Evolutionary conservation across 2,797 vertebrate genomes (phyloP).

Genomic region (Pangasius macronema): DNA sequence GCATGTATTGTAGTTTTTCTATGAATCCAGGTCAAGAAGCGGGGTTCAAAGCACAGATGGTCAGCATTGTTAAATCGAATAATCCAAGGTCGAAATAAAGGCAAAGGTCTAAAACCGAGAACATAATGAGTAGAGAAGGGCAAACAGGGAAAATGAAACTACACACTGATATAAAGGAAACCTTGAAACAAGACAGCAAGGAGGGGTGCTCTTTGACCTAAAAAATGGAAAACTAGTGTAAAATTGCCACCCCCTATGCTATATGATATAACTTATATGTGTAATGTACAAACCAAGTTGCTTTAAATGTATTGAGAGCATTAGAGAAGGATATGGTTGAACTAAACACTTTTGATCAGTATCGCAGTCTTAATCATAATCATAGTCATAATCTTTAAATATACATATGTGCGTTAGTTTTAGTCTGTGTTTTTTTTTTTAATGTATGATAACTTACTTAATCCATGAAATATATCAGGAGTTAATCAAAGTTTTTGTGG

Average conservation of each 20-base stretch:
- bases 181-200: not conserved
- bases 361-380: not conserved
- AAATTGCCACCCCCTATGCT: not conserved
- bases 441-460: not conserved
- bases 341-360: not conserved
- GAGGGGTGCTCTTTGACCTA: not conserved
- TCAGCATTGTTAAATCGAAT: not conserved
- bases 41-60: conserved; percentile 14
- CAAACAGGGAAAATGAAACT: not conserved
- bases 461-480: not conserved
- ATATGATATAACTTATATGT: not conserved
- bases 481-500: too few species aligned
- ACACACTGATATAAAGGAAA: not conserved
- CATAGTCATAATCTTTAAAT: not conserved
- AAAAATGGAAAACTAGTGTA: not conserved
- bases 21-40: not conserved
- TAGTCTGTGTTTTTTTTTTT: not conserved
- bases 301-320: not conserved
- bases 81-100: not conserved
- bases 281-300: not conserved
- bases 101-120: not conserved
- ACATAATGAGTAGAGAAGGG: not conserved
- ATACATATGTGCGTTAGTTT: not conserved
- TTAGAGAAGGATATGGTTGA: not conserved
- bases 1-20: too few species aligned